phyloP scores from a whole-genome alignment of 2,113 vertebrate species.

The Nannospalax galili region DNA sequence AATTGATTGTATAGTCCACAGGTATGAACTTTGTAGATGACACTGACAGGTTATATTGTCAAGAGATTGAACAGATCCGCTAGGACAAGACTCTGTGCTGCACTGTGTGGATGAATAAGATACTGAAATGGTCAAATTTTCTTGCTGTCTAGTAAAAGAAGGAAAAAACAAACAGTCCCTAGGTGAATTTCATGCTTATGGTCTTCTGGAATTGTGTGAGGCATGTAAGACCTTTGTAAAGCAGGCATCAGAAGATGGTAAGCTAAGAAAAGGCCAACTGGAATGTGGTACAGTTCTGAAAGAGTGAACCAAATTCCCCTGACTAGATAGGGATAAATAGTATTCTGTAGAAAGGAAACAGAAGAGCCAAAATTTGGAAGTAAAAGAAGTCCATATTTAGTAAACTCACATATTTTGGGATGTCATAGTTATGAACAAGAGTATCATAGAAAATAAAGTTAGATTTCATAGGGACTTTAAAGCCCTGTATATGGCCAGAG shows the following conservation, averaged over 20 bases:
- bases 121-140: neutral
- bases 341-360: neutral
- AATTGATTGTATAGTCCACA: too few species aligned
- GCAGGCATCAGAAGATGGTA: too few species aligned
- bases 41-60: too few species aligned
- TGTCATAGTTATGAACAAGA: neutral
- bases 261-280: neutral
- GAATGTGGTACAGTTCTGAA: neutral
- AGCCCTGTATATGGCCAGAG: neutral
- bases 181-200: neutral
- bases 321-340: too few species aligned
- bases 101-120: neutral
- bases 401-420: neutral
- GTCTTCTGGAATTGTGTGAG: neutral
- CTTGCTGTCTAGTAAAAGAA: neutral
- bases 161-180: neutral
- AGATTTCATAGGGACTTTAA: neutral
- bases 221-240: neutral
- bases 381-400: neutral
- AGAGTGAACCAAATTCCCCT: too few species aligned
- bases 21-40: too few species aligned
- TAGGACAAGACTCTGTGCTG: neutral
- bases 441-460: neutral
- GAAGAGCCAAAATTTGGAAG: neutral
- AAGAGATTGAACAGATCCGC: too few species aligned